phyloP scores from a whole-genome alignment of 2,113 vertebrate species.

The Apeltes quadracus region DNA sequence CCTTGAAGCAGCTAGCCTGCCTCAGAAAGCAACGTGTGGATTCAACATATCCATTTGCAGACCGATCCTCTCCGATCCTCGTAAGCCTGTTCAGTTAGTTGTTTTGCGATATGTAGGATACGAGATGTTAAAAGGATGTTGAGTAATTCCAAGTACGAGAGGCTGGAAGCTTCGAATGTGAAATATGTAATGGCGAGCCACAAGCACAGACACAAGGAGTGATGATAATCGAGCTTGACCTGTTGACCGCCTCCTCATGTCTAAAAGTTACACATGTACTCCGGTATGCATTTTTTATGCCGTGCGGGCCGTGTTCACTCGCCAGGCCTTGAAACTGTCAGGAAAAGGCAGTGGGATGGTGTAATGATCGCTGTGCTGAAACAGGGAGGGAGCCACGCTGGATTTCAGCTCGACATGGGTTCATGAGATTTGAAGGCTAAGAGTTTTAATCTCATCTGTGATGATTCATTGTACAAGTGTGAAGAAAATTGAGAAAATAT shows the following conservation, averaged over 20 bases:
- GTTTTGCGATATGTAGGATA: background rate
- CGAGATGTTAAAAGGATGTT: background rate
- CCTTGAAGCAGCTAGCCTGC: background rate
- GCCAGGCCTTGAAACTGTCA: conserved; percentile 36
- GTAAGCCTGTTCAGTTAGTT: background rate
- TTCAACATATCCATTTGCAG: background rate
- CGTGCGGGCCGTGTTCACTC: conserved; percentile 18
- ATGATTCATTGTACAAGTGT: background rate
- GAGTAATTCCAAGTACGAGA: background rate
- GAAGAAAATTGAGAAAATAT: background rate
- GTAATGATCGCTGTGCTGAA: conserved; percentile 45
- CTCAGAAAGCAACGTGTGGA: background rate
- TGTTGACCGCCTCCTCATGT: conserved; percentile 46
- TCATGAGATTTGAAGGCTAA: background rate
- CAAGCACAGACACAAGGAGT: conserved; percentile 10
- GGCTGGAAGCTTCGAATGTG: background rate
- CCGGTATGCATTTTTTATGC: conserved; percentile 20
- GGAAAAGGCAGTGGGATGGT: conserved; percentile 44
- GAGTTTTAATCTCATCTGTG: background rate
- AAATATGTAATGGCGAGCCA: conserved; percentile 19
- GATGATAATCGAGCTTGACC: conserved; percentile 39
- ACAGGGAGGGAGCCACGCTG: conserved; percentile 52
- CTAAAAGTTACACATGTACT: conserved; percentile 36
- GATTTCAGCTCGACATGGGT: conserved; percentile 32
- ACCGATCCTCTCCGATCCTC: background rate